These are phyloP conservation scores for Agrypnus murinus DNA, from an alignment of 2,888 invertebrate genomes.

Conservation along the genomic window DNA sequence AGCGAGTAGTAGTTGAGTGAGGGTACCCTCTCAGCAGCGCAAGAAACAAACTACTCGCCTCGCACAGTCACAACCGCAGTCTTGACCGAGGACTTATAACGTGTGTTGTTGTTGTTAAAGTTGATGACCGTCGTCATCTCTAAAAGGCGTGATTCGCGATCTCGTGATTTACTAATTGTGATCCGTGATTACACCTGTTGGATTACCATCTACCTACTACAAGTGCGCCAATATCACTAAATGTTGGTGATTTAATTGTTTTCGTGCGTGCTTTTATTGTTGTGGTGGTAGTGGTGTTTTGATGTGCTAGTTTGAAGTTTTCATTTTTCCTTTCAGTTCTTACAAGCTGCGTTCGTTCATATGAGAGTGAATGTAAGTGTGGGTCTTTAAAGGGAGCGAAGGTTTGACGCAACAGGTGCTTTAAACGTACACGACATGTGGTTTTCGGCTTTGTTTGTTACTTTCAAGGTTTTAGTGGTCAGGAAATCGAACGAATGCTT, in stretches of 20 bases:
- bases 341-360: neutral
- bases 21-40: constrained; percentile 49
- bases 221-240: constrained; percentile 28
- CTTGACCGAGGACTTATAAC: constrained; percentile 62
- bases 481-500: too few relatives aligned
- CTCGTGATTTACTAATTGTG: constrained; percentile 38
- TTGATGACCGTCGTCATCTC: constrained; percentile 39
- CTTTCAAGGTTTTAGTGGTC: neutral
- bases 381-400: constrained; percentile 38
- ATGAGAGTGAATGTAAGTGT: constrained; percentile 40
- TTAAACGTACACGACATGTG: constrained; percentile 48
- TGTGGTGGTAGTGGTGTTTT: neutral
- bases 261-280: constrained; percentile 22
- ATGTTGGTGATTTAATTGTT: constrained; percentile 10
- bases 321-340: constrained; percentile 6
- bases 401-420: constrained; percentile 48
- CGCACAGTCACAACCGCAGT: constrained; percentile 61
- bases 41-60: constrained; percentile 58
- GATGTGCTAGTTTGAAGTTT: constrained; percentile 10
- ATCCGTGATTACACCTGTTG: constrained; percentile 35
- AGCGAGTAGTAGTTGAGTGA: too few relatives aligned
- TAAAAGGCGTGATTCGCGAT: constrained; percentile 29
- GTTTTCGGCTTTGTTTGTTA: constrained; percentile 28
- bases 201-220: constrained; percentile 22
- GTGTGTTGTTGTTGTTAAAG: constrained; percentile 42